Base-by-base conservation (phyloP, 2,113 vertebrate genomes). In the Silurus meridionalis region DNA sequence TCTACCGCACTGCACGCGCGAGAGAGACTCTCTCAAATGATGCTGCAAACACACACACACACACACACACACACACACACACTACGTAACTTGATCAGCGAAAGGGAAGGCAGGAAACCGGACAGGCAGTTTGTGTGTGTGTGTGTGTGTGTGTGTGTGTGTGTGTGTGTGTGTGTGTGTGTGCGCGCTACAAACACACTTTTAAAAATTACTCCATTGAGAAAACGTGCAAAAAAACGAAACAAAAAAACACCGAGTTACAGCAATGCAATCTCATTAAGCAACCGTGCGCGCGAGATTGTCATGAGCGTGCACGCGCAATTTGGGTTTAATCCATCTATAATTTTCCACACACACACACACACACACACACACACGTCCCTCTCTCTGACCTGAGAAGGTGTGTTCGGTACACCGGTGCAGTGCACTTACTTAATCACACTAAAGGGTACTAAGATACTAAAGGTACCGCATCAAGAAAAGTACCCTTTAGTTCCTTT, bases 11-110 rank as follows among this genome's bases (percentile, higher is more conserved):
- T 96, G 96, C 96, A 94, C 93, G 95, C 95, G 95, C 55, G 28
- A 80, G 15, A 95, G 95, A 96, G 95, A 95, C 95, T 96, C 96
- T 94, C 96, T 94, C 94, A 93, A 95, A 96, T 95, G 96, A 97
- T 97, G 96, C 96, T 97, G 97, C 97, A 97, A 96, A 95, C 94
- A 95, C 95, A 91, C 93, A 88, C 93, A 86, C 93, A 75, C 72
- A 23, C 72, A 75, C 72, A 75, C 72, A 52, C 72, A 75, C 72
- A 74, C 37, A 53, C 9, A 53, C 21, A 25, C 48, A 50, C 50
- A 77, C 50, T 17, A 89, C 91, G 93, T 92, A 96, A 97, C 96
- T 97, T 95, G 96, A 96, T 95, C 94, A 92, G 93, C 94, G 94
- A 94, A 82, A 58, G 96, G 96, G 95, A 96, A 96, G 95, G 97